Base-by-base conservation (phyloP, 2,797 vertebrate species). In the Anas bernieri region DNA sequence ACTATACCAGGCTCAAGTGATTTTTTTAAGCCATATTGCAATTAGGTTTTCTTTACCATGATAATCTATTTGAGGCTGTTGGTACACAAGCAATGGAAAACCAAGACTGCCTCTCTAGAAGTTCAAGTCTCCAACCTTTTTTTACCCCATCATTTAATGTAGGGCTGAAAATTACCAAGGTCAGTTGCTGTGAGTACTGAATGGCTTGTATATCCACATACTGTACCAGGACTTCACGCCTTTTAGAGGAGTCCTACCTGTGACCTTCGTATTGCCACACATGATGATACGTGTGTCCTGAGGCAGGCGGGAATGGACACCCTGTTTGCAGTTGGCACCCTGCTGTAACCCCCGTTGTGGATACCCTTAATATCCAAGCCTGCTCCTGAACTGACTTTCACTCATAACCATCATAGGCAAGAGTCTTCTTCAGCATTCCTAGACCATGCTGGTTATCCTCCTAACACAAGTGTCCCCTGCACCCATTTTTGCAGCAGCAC, bases 401-500 rank as follows among this genome's bases (percentile, higher is more conserved):
- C 22, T 63, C 20, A 14, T 21, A 23, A 46, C 41, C 30, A 31
- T 46, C 1, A 0, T 26, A 18, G 17, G 30, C 58, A 70, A 18
- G 25, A 56, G n/a, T 25, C 20, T 67, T 46, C 58, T 66, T 63
- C 52, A 62, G 68, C 1, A 0, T 22, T 52, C 23, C 6, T 30
- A 89, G 46, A 41, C 45, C 12, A 50, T 45, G 20, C 8, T 18
- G 22, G 6, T 79, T 58, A 14, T 23, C 46, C 33, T 69, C 72
- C 28, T 2, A 1, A 50, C 6, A 5, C 5, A 58, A 0, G 6
- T 22, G 25, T 39, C 50, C 84, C 37, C 33, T 1, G 9, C 0
- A 0, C 15, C 82, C 7, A 12, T 17, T 48, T 59, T 8, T 0
- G 1, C 33, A 62, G 22, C 46, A 76, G 41, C 23, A 20, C 25